A percentile compares a stretch with the other conserved stretches of the same genome.
phyloP scores from a whole-genome alignment of 2,113 vertebrate genomes.

The Scatophagus argus region DNA sequence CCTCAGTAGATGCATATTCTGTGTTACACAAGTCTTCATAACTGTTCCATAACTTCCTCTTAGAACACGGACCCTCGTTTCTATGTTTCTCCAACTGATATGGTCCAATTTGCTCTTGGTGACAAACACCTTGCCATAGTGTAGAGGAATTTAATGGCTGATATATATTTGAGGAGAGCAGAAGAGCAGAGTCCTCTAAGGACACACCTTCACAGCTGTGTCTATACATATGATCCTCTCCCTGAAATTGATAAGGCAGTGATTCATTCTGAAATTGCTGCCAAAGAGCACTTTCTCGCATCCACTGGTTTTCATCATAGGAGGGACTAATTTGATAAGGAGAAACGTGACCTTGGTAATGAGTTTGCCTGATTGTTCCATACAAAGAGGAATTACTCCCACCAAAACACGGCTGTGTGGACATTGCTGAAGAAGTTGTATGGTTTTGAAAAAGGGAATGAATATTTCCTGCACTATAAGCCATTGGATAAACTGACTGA shows the following conservation, averaged over 20 bases:
- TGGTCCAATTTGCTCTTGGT: conserved; percentile 48
- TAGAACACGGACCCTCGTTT: conserved; percentile 49
- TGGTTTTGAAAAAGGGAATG: conserved; percentile 49
- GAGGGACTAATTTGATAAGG: conserved; percentile 63
- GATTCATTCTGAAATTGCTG: conserved; percentile 80
- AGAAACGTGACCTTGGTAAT: conserved; percentile 53
- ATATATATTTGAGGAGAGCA: conserved; percentile 50
- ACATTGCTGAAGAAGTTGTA: conserved; percentile 34
- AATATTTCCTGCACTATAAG: conserved; percentile 75
- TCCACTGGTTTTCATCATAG: conserved; percentile 81
- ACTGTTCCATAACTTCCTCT: conserved; percentile 75
- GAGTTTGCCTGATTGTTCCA: conserved; percentile 46
- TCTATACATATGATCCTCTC: conserved; percentile 50
- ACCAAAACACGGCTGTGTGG: conserved; percentile 49
- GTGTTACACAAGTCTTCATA: conserved; percentile 67
- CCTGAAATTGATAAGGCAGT: conserved; percentile 53
- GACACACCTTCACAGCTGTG: conserved; percentile 42
- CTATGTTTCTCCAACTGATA: conserved; percentile 39
- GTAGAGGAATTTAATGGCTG: conserved; percentile 42
- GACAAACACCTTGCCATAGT: conserved; percentile 54
- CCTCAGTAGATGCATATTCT: conserved; percentile 54
- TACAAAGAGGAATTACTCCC: conserved; percentile 65
- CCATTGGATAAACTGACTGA: conserved; percentile 49
- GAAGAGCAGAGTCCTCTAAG: conserved; percentile 40
- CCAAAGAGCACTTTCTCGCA: conserved; percentile 79